Percentiles rank a stretch among this genome's conserved stretches.
Conservation (phyloP, 2,797 vertebrate genomes). For the Psittacula derbiana region DNA sequence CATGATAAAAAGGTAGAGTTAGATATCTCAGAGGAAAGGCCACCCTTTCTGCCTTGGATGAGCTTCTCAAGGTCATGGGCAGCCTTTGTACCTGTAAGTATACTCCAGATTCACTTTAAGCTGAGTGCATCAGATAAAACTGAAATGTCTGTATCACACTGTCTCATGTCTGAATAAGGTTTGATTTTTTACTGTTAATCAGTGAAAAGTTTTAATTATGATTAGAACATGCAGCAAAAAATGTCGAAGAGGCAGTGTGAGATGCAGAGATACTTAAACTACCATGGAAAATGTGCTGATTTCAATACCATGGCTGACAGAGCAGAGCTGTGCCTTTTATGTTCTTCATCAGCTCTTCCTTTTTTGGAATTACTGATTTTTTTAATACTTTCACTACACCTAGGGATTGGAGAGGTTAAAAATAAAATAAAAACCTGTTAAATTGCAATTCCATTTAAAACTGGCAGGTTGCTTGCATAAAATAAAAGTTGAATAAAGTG, state of each 20-base stretch:
- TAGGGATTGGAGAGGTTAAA: background rate
- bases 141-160: background rate
- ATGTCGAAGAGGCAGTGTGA: background rate
- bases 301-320: background rate
- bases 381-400: background rate
- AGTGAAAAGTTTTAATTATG: background rate
- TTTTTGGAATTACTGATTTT: background rate
- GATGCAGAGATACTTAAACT: background rate
- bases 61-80: constrained; percentile 42
- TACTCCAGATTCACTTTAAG: background rate
- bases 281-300: background rate
- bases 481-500: background rate
- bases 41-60: background rate
- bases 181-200: background rate
- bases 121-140: background rate
- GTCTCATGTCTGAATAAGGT: background rate
- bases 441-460: background rate
- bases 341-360: background rate
- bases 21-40: background rate
- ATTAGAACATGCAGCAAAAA: background rate
- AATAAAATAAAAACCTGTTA: background rate
- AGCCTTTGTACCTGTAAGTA: background rate
- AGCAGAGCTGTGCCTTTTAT: background rate
- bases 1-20: constrained; percentile 40
- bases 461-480: background rate